phyloP scores from a whole-genome alignment of 2,888 invertebrate species.

The Cenopis cana region DNA sequence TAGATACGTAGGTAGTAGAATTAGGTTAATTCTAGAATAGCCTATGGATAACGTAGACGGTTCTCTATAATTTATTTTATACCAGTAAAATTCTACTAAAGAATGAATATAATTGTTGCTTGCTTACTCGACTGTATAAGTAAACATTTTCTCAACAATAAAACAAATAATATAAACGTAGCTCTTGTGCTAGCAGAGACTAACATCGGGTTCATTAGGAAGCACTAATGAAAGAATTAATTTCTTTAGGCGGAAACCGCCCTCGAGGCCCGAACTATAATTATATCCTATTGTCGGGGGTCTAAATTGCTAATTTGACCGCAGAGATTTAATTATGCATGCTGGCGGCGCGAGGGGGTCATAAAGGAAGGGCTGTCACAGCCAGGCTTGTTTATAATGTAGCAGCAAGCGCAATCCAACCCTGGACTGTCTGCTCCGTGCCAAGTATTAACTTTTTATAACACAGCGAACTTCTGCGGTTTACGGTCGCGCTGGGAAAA shows the following conservation, averaged over 20 bases:
- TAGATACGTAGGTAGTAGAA: no score
- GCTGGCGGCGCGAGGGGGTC: constrained; percentile 73
- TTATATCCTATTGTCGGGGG: constrained; percentile 78
- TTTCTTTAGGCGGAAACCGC: constrained; percentile 80
- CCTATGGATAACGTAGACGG: no score
- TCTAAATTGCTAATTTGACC: constrained; percentile 83
- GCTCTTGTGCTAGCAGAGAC: constrained; percentile 59
- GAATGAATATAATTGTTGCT: no score
- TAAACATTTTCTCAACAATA: constrained; percentile 46
- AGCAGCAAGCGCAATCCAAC: constrained; percentile 79
- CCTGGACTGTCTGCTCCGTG: constrained; percentile 67
- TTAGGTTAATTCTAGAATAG: no score
- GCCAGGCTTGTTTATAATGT: constrained; percentile 82
- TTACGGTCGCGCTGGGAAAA: constrained; percentile 65
- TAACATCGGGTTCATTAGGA: constrained; percentile 71
- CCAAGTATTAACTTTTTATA: constrained; percentile 82
- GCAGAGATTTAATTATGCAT: constrained; percentile 84
- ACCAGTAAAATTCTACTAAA: background rate
- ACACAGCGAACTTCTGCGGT: constrained; percentile 77
- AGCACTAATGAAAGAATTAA: constrained; percentile 76
- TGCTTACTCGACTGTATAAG: background rate
- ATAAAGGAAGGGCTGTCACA: constrained; percentile 79
- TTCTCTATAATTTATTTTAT: background rate
- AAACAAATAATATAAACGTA: constrained; percentile 63
- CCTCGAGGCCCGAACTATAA: constrained; percentile 79